Evolutionary conservation across 2,888 invertebrate species (phyloP).

Genomic region (Papilio elwesi): DNA sequence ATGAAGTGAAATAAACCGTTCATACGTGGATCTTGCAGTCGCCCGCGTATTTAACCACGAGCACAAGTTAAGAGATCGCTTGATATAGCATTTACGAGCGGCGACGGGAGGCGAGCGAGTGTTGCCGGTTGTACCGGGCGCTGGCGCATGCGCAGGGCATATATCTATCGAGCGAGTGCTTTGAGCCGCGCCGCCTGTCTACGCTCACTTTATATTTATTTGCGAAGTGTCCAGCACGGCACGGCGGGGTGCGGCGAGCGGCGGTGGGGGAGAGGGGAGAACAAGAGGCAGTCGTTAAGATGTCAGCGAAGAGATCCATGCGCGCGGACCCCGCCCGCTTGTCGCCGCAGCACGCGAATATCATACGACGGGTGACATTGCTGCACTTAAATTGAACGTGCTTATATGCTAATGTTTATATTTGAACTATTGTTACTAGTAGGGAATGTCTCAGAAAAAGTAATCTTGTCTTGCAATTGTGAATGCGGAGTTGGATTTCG

Average conservation of each 20-base stretch:
- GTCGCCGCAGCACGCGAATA: slow-evolving; percentile 31
- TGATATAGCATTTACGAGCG: no score
- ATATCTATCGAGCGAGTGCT: slow-evolving; percentile 21
- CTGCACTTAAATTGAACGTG: no score
- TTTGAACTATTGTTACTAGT: no score
- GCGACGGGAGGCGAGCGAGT: no score
- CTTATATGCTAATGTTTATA: no score
- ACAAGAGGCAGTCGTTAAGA: slow-evolving; percentile 60
- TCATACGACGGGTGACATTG: no score
- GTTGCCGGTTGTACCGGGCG: background rate
- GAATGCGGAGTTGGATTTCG: background rate
- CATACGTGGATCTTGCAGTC: no score
- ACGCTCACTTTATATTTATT: slow-evolving; percentile 23
- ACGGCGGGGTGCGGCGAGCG: slow-evolving; percentile 44
- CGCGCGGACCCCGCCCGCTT: slow-evolving; percentile 51
- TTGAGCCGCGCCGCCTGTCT: slow-evolving; percentile 29
- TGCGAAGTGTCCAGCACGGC: slow-evolving; percentile 39
- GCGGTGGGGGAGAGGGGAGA: slow-evolving; percentile 41
- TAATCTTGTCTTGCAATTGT: background rate
- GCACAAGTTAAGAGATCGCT: no score
- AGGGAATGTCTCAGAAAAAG: no score
- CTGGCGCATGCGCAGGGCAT: slow-evolving; percentile 7
- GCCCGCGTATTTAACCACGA: no score
- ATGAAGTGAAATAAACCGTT: no score
- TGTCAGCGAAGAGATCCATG: slow-evolving; percentile 67